Conservation (phyloP, 1,140 invertebrate genomes). For the Odontomachus brunneus region DNA sequence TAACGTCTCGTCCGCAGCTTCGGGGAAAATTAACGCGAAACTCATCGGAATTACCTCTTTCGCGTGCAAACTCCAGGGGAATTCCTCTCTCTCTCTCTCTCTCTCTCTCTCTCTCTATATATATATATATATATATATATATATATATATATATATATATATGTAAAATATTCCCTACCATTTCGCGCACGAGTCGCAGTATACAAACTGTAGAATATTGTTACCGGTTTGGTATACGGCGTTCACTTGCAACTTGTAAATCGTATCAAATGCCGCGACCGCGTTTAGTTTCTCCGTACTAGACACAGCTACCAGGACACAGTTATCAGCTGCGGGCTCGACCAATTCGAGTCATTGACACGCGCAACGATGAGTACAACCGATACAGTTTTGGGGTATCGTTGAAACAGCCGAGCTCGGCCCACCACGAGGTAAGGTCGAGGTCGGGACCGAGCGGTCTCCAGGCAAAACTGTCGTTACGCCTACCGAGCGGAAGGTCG, state of each 20-base stretch:
- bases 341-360: not conserved
- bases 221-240: no score
- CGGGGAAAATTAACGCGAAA: conserved; percentile 40
- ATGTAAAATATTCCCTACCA: conserved; percentile 12
- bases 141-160: not conserved
- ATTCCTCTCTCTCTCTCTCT: not conserved
- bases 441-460: conserved; percentile 66
- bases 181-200: not conserved
- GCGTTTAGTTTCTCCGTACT: no score
- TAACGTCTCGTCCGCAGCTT: conserved; percentile 41
- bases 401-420: not conserved
- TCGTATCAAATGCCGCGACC: no score
- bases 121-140: not conserved
- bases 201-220: no score
- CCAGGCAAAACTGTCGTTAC: conserved; percentile 78
- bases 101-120: not conserved
- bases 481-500: conserved; percentile 81
- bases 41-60: conserved; percentile 49
- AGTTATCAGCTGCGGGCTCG: not conserved
- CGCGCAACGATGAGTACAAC: not conserved
- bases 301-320: not conserved
- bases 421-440: conserved; percentile 63
- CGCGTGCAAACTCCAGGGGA: conserved; percentile 30
- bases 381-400: conserved; percentile 21
- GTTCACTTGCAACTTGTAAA: no score